phyloP scores from a whole-genome alignment of 1,140 invertebrate genomes.

The Drosophila suzukii region DNA sequence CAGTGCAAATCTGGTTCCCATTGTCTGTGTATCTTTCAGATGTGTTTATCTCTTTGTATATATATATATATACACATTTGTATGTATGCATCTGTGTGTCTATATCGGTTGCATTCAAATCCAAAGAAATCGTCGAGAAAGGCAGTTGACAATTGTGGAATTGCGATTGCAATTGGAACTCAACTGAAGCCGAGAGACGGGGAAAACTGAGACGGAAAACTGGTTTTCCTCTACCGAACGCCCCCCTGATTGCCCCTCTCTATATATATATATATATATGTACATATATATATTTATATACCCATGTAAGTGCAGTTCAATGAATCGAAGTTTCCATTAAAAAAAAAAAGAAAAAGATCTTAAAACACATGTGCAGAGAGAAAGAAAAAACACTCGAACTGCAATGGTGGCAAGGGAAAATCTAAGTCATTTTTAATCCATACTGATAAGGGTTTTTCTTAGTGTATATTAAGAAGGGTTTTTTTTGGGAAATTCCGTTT shows the following conservation, averaged over 20 bases:
- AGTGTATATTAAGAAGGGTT: neutral
- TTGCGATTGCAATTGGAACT: conserved; percentile 61
- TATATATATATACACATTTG: neutral
- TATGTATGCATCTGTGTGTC: conserved; percentile 7
- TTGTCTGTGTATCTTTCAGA: conserved; percentile 10
- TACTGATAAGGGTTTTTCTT: neutral
- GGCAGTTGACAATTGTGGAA: conserved; percentile 52
- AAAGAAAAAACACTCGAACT: conserved; percentile 1
- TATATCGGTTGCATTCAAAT: conserved; percentile 44
- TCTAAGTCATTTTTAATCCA: neutral
- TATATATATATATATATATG: too few relatives aligned
- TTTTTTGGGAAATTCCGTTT: too few relatives aligned
- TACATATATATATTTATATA: conserved; percentile 6
- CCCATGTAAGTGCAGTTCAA: conserved; percentile 24
- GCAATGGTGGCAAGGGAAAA: neutral
- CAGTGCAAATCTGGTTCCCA: neutral
- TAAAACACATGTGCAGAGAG: conserved; percentile 10
- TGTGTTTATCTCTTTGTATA: conserved; percentile 1
- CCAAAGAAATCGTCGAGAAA: conserved; percentile 45
- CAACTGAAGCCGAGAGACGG: conserved; percentile 17
- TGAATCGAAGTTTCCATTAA: conserved; percentile 37
- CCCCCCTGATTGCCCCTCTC: conserved; percentile 3
- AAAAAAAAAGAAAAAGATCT: conserved; percentile 6
- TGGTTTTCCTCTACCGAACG: conserved; percentile 25
- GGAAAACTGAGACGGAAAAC: conserved; percentile 36